Base-by-base conservation (phyloP, 2,113 vertebrate genomes). In the Bubo scandiacus region DNA sequence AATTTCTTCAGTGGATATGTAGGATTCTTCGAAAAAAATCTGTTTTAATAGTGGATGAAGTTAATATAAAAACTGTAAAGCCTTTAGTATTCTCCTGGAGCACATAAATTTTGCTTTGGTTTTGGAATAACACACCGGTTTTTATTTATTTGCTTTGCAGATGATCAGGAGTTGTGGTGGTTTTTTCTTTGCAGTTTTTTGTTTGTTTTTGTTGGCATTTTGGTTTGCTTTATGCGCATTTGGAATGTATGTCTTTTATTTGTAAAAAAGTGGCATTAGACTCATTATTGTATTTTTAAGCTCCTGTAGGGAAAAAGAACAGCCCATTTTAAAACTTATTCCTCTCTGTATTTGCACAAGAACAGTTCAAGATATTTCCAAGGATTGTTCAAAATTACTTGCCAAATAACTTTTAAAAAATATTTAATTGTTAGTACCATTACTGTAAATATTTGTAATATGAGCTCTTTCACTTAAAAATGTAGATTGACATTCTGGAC, bases 151-250 rank as follows among this genome's bases (percentile, higher is more conserved):
- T 55, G 65, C 49, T 93, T 91, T 89, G 72, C 8, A 5, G 29
- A 32, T 63, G 29, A 63, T 47, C 8, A 4, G 62, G 36, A 29
- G 17, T 68, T 71, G 42, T 45, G 30, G 49, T 77, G 54, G 23
- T 5, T 74, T 87, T 89, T 49, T 59, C 6, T 27, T 17, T 57
- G 7, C 1, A 6, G 58, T 45, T 13, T 22, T 22, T 38, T 32
- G 7, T 22, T 55, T 27, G 3, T 2, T 70, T 55, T 27, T 38
- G 8, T 47, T 19, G 2, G 18, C 55, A 54, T 91, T 94, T 84
- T 89, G 10, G 15, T 81, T 95, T 78, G 63, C 70, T 94, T 94
- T 84, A 43, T 67, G 88, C 88, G 54, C 83, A 83, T 86, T 70
- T 83, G 49, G 38, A 72, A 54, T 32, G 6, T 66, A 29, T 54